Percentiles rank a stretch among this genome's conserved stretches.
Evolutionary conservation across 2,888 invertebrate genomes (phyloP).

Genomic region (Zaprionus obscuricornis): DNA sequence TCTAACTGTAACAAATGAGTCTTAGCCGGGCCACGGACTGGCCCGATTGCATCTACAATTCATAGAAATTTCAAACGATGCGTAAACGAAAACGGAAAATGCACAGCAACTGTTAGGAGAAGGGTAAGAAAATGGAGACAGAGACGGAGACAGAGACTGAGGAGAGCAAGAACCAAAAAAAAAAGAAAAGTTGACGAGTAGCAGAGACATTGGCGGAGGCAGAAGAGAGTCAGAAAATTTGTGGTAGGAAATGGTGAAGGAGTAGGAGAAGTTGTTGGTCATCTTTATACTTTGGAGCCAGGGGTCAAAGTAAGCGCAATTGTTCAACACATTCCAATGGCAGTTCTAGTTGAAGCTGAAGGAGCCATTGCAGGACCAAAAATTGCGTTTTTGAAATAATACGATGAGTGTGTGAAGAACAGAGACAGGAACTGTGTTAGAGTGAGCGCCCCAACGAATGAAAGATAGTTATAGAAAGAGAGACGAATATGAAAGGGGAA

Average conservation of each 20-base stretch:
- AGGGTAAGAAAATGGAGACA: no score
- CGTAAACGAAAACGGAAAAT: constrained; percentile 80
- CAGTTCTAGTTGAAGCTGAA: constrained; percentile 31
- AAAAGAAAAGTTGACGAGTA: no score
- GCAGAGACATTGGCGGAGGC: no score
- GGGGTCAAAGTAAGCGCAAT: constrained; percentile 62
- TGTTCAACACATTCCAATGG: constrained; percentile 59
- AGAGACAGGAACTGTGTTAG: constrained; percentile 1
- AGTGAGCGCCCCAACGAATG: background rate
- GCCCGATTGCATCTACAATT: constrained; percentile 82
- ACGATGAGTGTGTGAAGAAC: constrained; percentile 7
- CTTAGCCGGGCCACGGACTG: constrained; percentile 68
- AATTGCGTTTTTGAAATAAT: constrained; percentile 72
- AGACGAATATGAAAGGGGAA: constrained; percentile 6
- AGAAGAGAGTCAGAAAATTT: no score
- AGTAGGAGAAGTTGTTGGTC: constrained; percentile 16
- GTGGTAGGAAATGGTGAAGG: background rate
- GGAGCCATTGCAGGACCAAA: constrained; percentile 45
- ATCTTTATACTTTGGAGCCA: constrained; percentile 32
- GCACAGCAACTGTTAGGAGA: constrained; percentile 41
- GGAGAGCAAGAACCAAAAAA: no score
- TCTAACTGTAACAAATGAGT: constrained; percentile 70
- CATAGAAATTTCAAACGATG: constrained; percentile 81
- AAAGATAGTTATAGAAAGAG: background rate
- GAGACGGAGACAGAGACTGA: no score